Evolutionary conservation across 2,113 vertebrate genomes (phyloP).

Genomic region (Empidonax traillii): DNA sequence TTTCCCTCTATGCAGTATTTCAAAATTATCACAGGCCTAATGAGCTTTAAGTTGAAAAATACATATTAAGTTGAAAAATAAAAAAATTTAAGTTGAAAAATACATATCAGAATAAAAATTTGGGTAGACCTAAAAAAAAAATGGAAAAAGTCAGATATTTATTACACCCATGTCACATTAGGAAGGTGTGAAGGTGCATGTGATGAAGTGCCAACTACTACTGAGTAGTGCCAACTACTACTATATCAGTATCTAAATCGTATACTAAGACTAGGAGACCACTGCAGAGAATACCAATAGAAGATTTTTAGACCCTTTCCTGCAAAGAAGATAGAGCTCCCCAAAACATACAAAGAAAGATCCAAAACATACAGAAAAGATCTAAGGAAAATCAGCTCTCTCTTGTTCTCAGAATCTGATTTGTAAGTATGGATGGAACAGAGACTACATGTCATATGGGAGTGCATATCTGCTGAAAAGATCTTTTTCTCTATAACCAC

Average conservation of each 20-base stretch:
- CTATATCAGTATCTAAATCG: neutral
- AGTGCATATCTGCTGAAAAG: neutral
- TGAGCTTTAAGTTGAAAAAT: neutral
- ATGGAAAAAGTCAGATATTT: neutral
- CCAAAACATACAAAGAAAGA: neutral
- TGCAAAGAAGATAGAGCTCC: neutral
- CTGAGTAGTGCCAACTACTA: neutral
- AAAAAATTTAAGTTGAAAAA: neutral
- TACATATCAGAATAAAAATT: neutral
- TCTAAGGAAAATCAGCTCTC: neutral
- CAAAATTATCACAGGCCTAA: neutral
- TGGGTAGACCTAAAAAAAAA: neutral
- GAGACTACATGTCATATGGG: neutral
- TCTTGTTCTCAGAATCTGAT: neutral
- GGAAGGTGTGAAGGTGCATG: neutral
- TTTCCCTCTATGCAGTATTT: neutral
- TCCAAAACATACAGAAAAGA: neutral
- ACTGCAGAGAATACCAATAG: neutral
- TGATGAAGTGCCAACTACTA: neutral
- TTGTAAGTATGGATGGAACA: neutral
- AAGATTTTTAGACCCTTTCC: neutral
- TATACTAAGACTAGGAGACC: neutral
- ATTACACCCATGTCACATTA: neutral
- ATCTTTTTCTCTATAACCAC: neutral
- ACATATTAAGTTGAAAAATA: neutral